Percentiles rank a stretch among this genome's conserved stretches.
phyloP scores from a whole-genome alignment of 2,113 vertebrate genomes.

The Erythrocercus mccallii region DNA sequence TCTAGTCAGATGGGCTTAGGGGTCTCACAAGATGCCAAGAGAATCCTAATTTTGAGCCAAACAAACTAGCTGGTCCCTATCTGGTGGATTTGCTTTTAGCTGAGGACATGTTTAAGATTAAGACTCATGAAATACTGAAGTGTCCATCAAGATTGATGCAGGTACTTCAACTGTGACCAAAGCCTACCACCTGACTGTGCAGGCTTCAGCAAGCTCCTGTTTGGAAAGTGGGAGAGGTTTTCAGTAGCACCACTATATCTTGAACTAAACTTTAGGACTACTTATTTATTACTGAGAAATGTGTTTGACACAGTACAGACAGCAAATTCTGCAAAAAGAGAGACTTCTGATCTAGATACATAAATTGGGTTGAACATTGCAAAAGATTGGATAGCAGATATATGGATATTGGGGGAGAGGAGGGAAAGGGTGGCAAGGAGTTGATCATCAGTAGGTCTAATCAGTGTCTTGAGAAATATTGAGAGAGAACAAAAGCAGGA shows the following conservation, averaged over 20 bases:
- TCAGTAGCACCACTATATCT: neutral
- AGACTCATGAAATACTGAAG: neutral
- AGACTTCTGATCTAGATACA: neutral
- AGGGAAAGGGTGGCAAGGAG: neutral
- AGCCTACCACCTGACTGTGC: neutral
- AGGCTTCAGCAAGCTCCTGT: neutral
- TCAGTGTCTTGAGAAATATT: neutral
- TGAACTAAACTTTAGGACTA: neutral
- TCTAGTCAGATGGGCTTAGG: neutral
- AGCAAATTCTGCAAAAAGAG: neutral
- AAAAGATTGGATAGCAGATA: neutral
- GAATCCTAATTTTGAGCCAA: neutral
- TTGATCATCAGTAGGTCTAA: neutral
- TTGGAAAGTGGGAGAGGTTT: neutral
- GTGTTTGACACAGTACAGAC: neutral
- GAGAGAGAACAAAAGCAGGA: neutral
- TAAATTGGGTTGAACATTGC: neutral
- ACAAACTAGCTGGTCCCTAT: neutral
- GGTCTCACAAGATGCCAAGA: neutral
- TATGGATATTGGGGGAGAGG: neutral
- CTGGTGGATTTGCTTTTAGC: neutral
- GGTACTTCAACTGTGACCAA: neutral
- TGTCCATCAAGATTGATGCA: neutral
- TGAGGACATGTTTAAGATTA: neutral
- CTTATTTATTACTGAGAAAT: neutral